A percentile compares a stretch with the other conserved stretches of the same genome.
phyloP scores from a whole-genome alignment of 2,113 vertebrate species.

The Saccopteryx bilineata region DNA sequence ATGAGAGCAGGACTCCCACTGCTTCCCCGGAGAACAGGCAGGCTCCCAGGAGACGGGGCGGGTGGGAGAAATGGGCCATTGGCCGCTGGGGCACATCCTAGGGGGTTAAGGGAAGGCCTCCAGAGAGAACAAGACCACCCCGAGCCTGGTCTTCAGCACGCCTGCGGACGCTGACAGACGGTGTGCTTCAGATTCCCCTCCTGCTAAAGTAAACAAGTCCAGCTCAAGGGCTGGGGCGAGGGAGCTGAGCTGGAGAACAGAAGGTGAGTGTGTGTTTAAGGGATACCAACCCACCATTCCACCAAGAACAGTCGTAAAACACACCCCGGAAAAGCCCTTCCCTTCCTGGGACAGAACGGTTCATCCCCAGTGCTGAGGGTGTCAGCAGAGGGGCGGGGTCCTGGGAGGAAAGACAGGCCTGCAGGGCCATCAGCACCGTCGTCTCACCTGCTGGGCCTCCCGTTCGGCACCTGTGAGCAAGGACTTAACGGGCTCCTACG shows the following conservation, averaged over 20 bases:
- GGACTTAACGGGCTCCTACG: not conserved
- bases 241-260: not conserved
- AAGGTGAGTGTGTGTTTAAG: not conserved
- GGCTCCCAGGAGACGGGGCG: too few relatives aligned
- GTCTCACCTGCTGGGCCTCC: not conserved
- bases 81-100: not conserved
- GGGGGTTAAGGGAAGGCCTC: not conserved
- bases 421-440: rapidly evolving
- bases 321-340: not conserved
- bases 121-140: not conserved
- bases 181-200: not conserved
- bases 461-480: not conserved
- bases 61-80: not conserved
- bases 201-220: not conserved
- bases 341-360: not conserved
- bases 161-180: not conserved
- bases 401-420: not conserved
- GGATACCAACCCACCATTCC: not conserved
- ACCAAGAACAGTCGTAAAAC: not conserved
- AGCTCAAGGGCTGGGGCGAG: not conserved
- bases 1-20: not conserved
- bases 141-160: not conserved
- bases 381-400: not conserved
- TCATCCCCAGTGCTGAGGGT: not conserved
- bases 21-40: not conserved